These are phyloP conservation scores for Enteromius thamalakanensis DNA, from an alignment of 2,797 vertebrate species.

Conservation along the genomic window DNA sequence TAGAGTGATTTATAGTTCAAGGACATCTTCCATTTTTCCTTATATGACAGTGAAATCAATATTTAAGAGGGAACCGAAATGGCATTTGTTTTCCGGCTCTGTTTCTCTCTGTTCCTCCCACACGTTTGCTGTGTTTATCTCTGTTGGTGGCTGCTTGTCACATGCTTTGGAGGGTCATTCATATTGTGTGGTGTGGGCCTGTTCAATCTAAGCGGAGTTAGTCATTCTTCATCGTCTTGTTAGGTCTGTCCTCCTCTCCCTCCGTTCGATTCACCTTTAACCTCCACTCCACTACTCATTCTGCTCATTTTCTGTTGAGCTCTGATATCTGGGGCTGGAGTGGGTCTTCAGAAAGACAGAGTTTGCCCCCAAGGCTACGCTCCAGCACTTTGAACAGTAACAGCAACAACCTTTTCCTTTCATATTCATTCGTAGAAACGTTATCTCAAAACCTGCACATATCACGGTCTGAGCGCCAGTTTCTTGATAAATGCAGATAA, in stretches of 20 bases:
- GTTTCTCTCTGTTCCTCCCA: conserved; percentile 59
- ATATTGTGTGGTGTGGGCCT: conserved; percentile 57
- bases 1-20: conserved; percentile 48
- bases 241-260: conserved; percentile 58
- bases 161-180: conserved; percentile 61
- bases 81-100: conserved; percentile 68
- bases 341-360: conserved; percentile 3
- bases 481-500: neutral
- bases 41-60: conserved; percentile 43
- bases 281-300: conserved; percentile 66
- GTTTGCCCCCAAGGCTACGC: conserved; percentile 18
- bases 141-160: conserved; percentile 47
- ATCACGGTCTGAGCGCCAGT: neutral
- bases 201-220: conserved; percentile 57
- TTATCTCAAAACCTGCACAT: neutral
- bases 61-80: conserved; percentile 56
- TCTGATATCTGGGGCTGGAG: conserved; percentile 3
- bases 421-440: neutral
- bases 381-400: conserved; percentile 28
- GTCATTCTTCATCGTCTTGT: conserved; percentile 68
- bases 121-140: conserved; percentile 46
- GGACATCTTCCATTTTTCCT: conserved; percentile 45
- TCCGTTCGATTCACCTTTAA: conserved; percentile 76
- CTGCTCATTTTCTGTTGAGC: conserved; percentile 47
- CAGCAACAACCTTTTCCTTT: conserved; percentile 14